Evolutionary conservation across 2,113 vertebrate species (phyloP), one percentile per base, ranked within the genome.

Genomic region (Corvus hawaiiensis): DNA sequence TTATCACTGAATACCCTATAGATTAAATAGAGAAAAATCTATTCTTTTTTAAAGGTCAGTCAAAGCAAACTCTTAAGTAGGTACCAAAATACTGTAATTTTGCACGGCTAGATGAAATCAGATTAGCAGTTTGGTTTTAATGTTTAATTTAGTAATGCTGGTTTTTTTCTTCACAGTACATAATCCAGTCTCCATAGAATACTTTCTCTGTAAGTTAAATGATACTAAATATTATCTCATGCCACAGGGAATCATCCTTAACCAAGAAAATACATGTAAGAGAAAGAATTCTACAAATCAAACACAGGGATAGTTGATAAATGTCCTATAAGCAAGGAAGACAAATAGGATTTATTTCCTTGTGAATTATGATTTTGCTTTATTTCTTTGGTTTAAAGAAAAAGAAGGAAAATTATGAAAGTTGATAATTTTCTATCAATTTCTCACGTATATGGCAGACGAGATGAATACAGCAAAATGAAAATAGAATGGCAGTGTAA

Each of bases 401-500:
- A 80, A 81, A 96, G 87, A 84, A 41, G 33, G 62, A 58, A 78
- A 90, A 82, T 66, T 5, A 84, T 84, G 30, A 30, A 91, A 95
- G 58, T 44, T 95, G 83, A 82, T 95, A 71, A 66, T 93, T 82
- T 96, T 92, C 32, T 80, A 49, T 88, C 54, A 69, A 18, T 96
- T 96, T 96, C 55, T 92, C 76, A 32, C 95, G 43, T 48, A 58
- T 92, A 93, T 90, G 91, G 33, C 73, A 48, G 37, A 67, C 49
- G 87, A 91, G 71, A 44, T 79, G 85, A 95, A 84, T 83, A 87
- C 15, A 93, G 82, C 75, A 86, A 89, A 86, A 68, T 67, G 10
- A 75, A 90, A 87, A 76, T 61, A 93, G 78, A 95, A 58, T 46
- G 28, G 82, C 95, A 92, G 75, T 96, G 91, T 96, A 96, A 96